Evolutionary conservation across 1,140 invertebrate species (phyloP).

Genomic region (Neodiprion pinetum): DNA sequence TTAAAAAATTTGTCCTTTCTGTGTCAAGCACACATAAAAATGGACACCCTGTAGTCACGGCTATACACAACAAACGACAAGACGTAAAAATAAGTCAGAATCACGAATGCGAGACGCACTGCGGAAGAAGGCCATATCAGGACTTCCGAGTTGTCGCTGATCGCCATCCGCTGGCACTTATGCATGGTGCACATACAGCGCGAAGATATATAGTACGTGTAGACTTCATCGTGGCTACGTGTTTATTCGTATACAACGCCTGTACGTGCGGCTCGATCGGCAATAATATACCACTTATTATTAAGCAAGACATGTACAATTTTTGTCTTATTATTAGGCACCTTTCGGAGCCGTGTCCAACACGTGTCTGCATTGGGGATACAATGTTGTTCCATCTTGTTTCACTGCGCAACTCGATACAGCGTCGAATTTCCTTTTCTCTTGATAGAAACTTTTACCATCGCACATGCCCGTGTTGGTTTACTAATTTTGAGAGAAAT

Average conservation of each 20-base stretch:
- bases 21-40: no score
- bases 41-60: no score
- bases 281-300: neutral
- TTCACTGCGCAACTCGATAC: no score
- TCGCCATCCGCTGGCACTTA: conserved; percentile 1
- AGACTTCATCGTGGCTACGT: neutral
- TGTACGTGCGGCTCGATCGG: neutral
- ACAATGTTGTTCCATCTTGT: no score
- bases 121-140: conserved; percentile 4
- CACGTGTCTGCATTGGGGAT: neutral
- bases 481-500: no score
- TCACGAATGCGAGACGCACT: neutral
- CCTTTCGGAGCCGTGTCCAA: neutral
- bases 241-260: neutral
- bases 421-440: no score
- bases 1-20: no score
- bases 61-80: no score
- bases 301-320: neutral
- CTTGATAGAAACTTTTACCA: no score
- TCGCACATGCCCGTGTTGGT: no score
- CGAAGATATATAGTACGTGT: neutral
- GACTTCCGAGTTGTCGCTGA: conserved; percentile 1
- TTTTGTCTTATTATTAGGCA: conserved; percentile 1
- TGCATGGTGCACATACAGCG: neutral
- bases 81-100: neutral